Conservation (phyloP, 2,797 vertebrate species). For the Micromesistius poutassou region DNA sequence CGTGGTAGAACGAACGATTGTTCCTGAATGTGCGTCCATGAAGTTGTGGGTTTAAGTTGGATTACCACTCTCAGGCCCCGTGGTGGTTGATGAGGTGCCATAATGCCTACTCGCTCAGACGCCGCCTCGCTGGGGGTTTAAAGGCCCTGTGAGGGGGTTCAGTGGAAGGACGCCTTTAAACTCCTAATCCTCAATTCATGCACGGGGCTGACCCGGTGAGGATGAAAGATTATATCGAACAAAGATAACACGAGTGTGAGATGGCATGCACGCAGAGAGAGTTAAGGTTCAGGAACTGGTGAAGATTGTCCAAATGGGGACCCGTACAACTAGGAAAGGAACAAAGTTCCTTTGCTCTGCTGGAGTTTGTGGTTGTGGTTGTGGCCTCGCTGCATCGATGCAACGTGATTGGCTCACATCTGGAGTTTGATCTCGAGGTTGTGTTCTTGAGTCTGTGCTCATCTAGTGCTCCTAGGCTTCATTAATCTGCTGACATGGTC, state of each 20-base stretch:
- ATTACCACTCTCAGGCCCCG: constrained; percentile 33
- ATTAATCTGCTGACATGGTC: constrained; percentile 54
- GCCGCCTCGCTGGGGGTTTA: constrained; percentile 1
- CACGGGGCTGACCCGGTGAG: constrained; percentile 7
- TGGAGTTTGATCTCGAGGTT: constrained; percentile 49
- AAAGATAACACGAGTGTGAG: neutral
- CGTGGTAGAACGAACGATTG: constrained; percentile 18
- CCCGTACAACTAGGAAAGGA: constrained; percentile 49
- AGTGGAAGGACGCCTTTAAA: constrained; percentile 32
- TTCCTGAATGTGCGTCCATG: constrained; percentile 30
- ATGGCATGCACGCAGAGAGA: constrained; percentile 2
- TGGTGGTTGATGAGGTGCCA: constrained; percentile 42
- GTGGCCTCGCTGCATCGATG: constrained; percentile 39
- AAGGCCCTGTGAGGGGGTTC: constrained; percentile 22
- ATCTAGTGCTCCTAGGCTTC: constrained; percentile 48
- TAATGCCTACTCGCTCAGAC: constrained; percentile 8
- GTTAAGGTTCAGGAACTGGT: constrained; percentile 14
- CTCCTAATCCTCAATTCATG: constrained; percentile 25
- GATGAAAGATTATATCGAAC: neutral
- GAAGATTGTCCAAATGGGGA: constrained; percentile 30
- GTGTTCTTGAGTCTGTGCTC: constrained; percentile 47
- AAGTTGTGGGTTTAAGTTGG: constrained; percentile 45
- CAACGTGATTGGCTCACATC: constrained; percentile 52
- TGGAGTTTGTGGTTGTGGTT: constrained; percentile 24
- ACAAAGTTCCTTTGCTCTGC: constrained; percentile 18